Percentiles rank a stretch among this genome's conserved stretches.
Conservation (phyloP, 1,140 invertebrate genomes). For the Drosophila santomea region DNA sequence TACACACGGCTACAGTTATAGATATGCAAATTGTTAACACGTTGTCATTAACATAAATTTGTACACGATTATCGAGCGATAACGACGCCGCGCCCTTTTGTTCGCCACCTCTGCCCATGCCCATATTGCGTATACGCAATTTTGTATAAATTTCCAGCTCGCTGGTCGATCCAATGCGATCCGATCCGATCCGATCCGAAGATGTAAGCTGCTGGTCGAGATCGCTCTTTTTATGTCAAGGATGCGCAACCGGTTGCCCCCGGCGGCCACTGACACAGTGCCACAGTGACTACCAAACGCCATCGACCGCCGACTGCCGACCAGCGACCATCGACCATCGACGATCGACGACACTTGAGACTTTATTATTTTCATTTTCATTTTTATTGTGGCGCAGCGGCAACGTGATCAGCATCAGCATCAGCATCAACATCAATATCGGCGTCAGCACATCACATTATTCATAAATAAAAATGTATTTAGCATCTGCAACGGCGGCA, state of each 20-base stretch:
- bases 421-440: conserved; percentile 31
- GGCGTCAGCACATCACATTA: conserved; percentile 62
- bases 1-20: conserved; percentile 4
- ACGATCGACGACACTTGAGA: conserved; percentile 70
- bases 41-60: conserved; percentile 65
- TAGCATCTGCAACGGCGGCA: conserved; percentile 68
- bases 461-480: conserved; percentile 80
- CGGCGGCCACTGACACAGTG: conserved; percentile 78
- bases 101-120: conserved; percentile 1
- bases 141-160: conserved; percentile 66
- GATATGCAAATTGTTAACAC: conserved; percentile 62
- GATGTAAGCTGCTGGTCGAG: conserved; percentile 65
- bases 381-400: conserved; percentile 68
- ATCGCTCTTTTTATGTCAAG: conserved; percentile 83
- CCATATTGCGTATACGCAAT: conserved; percentile 67
- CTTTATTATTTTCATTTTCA: conserved; percentile 74
- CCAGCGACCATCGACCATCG: background rate
- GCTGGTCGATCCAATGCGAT: conserved; percentile 2
- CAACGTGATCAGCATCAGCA: conserved; percentile 77
- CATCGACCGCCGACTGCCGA: conserved; percentile 9
- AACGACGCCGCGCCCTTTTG: conserved; percentile 52
- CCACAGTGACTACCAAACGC: conserved; percentile 62
- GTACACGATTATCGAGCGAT: conserved; percentile 58
- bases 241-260: conserved; percentile 82
- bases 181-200: conserved; percentile 26